Conservation (phyloP, 1,140 invertebrate genomes). For the Drosophila bifasciata region DNA sequence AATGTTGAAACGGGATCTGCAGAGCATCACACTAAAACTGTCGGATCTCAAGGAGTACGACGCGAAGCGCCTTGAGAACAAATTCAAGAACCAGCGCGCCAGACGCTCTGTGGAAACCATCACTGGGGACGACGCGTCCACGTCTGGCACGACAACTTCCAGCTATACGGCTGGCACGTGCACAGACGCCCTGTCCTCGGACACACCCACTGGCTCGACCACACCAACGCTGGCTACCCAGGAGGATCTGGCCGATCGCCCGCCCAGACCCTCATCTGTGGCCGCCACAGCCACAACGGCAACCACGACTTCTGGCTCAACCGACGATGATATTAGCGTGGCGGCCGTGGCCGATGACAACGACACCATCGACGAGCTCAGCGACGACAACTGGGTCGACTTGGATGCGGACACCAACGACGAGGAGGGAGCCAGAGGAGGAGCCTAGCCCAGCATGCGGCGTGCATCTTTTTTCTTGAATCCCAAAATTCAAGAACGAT, state of each 20-base stretch:
- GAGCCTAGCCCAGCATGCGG: background rate
- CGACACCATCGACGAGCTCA: constrained; percentile 65
- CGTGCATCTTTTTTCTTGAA: too few species aligned
- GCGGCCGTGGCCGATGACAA: constrained; percentile 59
- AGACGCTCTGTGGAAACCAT: constrained; percentile 25
- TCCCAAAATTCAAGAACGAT: too few species aligned
- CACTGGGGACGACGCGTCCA: constrained; percentile 36
- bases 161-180: constrained; percentile 13
- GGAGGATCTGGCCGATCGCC: constrained; percentile 22
- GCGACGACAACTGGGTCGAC: constrained; percentile 68
- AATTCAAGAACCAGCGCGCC: constrained; percentile 10
- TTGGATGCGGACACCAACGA: constrained; percentile 51
- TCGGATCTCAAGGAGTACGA: constrained; percentile 64
- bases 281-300: constrained; percentile 31
- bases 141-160: constrained; percentile 35
- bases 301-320: constrained; percentile 50
- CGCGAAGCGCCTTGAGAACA: constrained; percentile 46
- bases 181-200: constrained; percentile 41
- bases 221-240: constrained; percentile 53
- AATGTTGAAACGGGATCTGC: constrained; percentile 63
- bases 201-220: constrained; percentile 41
- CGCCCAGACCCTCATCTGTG: constrained; percentile 12
- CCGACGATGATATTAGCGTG: constrained; percentile 59
- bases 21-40: constrained; percentile 51
- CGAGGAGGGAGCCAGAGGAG: constrained; percentile 1